phyloP scores from a whole-genome alignment of 2,888 invertebrate species.

The Drosophila barbarae region DNA sequence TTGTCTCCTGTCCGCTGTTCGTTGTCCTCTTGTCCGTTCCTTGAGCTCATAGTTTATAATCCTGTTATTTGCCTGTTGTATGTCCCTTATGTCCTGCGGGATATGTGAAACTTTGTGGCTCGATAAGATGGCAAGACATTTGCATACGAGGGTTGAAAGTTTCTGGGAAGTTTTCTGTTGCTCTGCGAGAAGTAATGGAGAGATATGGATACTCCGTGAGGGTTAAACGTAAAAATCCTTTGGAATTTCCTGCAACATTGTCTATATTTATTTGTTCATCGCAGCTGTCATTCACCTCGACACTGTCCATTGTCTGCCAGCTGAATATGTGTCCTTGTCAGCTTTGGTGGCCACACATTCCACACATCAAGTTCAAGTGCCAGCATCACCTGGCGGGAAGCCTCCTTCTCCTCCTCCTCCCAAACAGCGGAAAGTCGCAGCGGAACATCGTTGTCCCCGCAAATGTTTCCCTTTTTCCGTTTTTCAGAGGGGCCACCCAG shows the following conservation, averaged over 20 bases:
- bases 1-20: conserved; percentile 64
- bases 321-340: conserved; percentile 36
- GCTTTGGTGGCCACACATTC: conserved; percentile 33
- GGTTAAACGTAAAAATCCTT: not conserved
- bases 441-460: not conserved
- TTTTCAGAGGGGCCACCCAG: conserved; percentile 57
- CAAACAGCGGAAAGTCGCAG: conserved; percentile 2
- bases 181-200: conserved; percentile 21
- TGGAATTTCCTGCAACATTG: conserved; percentile 28
- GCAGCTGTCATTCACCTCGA: conserved; percentile 20
- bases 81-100: conserved; percentile 67
- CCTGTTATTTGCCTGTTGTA: conserved; percentile 63
- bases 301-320: conserved; percentile 18
- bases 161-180: conserved; percentile 19
- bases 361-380: conserved; percentile 37
- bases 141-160: conserved; percentile 53
- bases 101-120: conserved; percentile 69
- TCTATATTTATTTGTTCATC: conserved; percentile 21
- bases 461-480: conserved; percentile 3
- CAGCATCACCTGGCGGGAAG: conserved; percentile 31
- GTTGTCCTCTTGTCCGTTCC: conserved; percentile 27
- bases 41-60: conserved; percentile 54
- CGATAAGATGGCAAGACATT: conserved; percentile 63
- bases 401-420: not conserved
- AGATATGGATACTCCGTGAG: conserved; percentile 34